Percentiles rank a stretch among this genome's conserved stretches.
These are phyloP conservation scores for Vanessa tameamea DNA, from an alignment of 1,140 invertebrate genomes.

Conservation along the genomic window DNA sequence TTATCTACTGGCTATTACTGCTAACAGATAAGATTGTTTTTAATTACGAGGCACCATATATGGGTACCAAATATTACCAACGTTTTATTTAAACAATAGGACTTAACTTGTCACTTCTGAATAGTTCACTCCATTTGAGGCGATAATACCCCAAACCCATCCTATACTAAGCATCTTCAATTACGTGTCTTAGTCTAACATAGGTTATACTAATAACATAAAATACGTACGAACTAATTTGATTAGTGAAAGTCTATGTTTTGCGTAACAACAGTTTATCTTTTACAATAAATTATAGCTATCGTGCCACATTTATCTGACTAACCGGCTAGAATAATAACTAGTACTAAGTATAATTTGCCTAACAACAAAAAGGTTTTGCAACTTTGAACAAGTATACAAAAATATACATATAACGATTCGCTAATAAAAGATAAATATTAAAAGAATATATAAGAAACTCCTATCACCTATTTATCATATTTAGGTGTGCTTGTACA, in stretches of 20 bases:
- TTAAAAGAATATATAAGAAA: too few species aligned
- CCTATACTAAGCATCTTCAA: too few species aligned
- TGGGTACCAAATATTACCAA: too few species aligned
- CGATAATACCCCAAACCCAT: too few species aligned
- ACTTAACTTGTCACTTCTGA: too few species aligned
- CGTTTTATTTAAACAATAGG: too few species aligned
- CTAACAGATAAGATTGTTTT: too few species aligned
- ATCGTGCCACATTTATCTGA: not conserved
- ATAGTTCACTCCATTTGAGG: too few species aligned
- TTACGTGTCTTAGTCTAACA: not conserved
- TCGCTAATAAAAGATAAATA: not conserved
- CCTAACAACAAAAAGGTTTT: constrained; percentile 1
- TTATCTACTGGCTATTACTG: too few species aligned
- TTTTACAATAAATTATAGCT: constrained; percentile 25
- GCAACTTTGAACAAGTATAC: not conserved
- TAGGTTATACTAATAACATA: not conserved
- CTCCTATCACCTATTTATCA: too few species aligned
- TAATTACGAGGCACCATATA: too few species aligned
- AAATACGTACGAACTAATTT: not conserved
- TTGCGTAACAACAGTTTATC: constrained; percentile 23
- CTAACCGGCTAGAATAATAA: constrained; percentile 22
- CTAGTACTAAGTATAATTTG: not conserved
- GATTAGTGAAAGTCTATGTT: constrained; percentile 21
- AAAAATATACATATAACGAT: not conserved
- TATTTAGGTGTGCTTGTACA: too few species aligned